Conservation (phyloP, 2,113 vertebrate genomes). For the Nyctereutes procyonoides region DNA sequence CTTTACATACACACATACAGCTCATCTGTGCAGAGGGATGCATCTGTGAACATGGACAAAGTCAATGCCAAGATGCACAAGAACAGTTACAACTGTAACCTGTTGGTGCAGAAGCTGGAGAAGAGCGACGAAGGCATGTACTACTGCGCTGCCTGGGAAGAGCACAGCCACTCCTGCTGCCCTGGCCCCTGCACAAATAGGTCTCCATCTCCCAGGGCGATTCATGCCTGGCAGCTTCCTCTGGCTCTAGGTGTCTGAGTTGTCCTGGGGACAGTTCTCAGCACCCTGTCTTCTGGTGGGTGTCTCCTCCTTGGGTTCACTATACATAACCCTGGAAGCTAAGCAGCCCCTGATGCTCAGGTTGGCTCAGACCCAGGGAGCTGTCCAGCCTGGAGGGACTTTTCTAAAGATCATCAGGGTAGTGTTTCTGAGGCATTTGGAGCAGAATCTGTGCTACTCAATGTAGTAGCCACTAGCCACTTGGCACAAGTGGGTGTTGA, state of each 20-base stretch:
- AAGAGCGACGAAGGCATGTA: fast-evolving
- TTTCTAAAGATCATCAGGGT: neutral
- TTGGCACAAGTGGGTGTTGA: neutral
- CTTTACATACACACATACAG: neutral
- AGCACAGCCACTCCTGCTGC: fast-evolving
- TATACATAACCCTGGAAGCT: neutral
- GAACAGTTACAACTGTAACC: neutral
- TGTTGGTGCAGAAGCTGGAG: neutral
- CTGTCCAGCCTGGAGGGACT: fast-evolving
- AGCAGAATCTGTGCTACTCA: neutral
- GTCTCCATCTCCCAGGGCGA: fast-evolving
- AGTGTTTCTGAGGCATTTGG: neutral
- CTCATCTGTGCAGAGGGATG: neutral
- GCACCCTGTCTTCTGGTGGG: fast-evolving
- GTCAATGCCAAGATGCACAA: fast-evolving
- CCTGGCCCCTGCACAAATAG: neutral
- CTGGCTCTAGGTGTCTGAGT: fast-evolving
- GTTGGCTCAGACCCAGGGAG: fast-evolving
- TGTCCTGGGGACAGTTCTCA: neutral
- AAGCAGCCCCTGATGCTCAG: fast-evolving
- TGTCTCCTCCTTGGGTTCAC: fast-evolving
- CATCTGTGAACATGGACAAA: neutral
- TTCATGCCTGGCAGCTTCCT: neutral
- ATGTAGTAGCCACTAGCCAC: neutral
- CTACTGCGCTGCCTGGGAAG: neutral